Base-by-base conservation (phyloP, 2,888 invertebrate species). In the Loripinus fragilis region DNA sequence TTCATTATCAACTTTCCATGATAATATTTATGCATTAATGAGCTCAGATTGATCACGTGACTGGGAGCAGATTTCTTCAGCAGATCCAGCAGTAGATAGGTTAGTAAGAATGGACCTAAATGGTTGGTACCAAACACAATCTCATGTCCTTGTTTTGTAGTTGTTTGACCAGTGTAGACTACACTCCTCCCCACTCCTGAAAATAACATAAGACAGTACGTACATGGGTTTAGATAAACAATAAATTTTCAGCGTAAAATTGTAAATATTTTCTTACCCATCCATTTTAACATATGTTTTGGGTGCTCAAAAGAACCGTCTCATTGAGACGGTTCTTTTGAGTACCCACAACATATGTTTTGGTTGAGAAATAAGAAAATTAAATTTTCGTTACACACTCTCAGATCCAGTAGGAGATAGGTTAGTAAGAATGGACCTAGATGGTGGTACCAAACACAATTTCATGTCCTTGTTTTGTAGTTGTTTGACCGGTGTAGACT, bases 101-200 rank as follows among this genome's bases (percentile, higher is more conserved):
- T 79, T 8, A 79, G 67, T 12, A 79, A 35, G 50, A 79, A 79
- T 41, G 66, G 74, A 60, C 78, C 78, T 33, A 79, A 15, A 28
- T 79, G 65, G 41, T 79, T 79, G 1, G 74, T 74, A n/a, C 78
- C 78, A 72, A 79, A 79, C n/a, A 60, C 28, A 2, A 79, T 28
- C 25, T 79, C 75, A 72, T 28, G 75, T n/a, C 74, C 66, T 64
- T 79, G 75, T 25, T 75, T 79, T 8, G 78, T 71, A 23, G 35
- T 48, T 17, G 10, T 33, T 23, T 42, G 64, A 33, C 64, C 50
- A 3, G 23, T 33, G 41, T 42, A 48, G 25, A 67, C 28, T 28
- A 69, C 50, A 33, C 50, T 60, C 5, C n/a, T 60, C 2, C 60
- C 72, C 20, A 77, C 71, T 42, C 77, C 77, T 77, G 55, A 3